Conservation (phyloP, 1,140 invertebrate genomes). For the Antheraea pernyi region DNA sequence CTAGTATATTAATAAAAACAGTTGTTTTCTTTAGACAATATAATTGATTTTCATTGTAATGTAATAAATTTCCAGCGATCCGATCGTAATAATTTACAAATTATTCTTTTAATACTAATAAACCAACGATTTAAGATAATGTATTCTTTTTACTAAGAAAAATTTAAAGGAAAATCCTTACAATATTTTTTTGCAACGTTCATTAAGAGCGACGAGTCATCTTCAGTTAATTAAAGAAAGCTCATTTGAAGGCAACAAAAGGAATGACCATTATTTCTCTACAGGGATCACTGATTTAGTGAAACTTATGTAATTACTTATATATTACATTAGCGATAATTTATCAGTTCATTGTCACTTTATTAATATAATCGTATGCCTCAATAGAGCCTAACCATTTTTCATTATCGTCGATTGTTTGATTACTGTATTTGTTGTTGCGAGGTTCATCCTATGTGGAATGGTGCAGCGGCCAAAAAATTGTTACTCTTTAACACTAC, state of each 20-base stretch:
- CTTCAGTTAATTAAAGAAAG: constrained; percentile 1
- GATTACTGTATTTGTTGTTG: too few species aligned
- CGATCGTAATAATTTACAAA: too few species aligned
- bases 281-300: not conserved
- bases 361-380: too few species aligned
- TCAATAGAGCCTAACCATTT: too few species aligned
- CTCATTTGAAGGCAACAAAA: not conserved
- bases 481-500: too few species aligned
- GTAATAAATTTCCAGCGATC: too few species aligned
- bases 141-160: not conserved
- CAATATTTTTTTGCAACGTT: constrained; percentile 1
- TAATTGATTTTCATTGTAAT: too few species aligned
- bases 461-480: too few species aligned
- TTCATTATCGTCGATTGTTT: too few species aligned
- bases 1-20: too few species aligned
- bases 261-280: not conserved
- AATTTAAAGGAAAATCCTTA: not conserved
- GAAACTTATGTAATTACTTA: not conserved
- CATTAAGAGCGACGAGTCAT: constrained; percentile 3
- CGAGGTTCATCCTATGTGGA: too few species aligned
- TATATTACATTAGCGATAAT: not conserved
- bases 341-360: not conserved
- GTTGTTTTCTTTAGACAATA: too few species aligned
- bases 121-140: not conserved
- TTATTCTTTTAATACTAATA: not conserved